A percentile compares a stretch with the other conserved stretches of the same genome.
Evolutionary conservation across 2,113 vertebrate species (phyloP).

Genomic region (Myanophis thanlyinensis): DNA sequence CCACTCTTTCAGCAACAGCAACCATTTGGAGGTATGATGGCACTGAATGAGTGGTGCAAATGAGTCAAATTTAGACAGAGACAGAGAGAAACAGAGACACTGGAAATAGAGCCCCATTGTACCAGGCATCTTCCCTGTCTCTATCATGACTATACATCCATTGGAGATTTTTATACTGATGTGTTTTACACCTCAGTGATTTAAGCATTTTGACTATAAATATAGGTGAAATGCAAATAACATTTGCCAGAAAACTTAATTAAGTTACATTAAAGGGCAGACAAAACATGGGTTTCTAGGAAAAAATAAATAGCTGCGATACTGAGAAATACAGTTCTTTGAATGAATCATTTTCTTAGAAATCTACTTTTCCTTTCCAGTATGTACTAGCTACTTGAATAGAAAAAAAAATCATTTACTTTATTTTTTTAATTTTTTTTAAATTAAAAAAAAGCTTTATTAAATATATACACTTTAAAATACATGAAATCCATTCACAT

Average conservation of each 20-base stretch:
- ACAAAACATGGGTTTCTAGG: conserved; percentile 49
- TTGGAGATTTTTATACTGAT: too few species aligned
- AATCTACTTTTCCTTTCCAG: conserved; percentile 46
- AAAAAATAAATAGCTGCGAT: conserved; percentile 31
- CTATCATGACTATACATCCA: not conserved
- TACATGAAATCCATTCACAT: too few species aligned
- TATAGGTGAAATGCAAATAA: not conserved
- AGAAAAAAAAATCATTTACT: conserved; percentile 32
- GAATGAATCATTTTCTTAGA: conserved; percentile 7
- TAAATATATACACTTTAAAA: too few species aligned
- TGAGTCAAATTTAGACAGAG: too few species aligned
- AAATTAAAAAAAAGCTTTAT: too few species aligned
- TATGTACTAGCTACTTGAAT: not conserved
- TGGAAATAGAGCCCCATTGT: not conserved
- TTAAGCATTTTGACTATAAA: not conserved
- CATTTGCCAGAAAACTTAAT: conserved; percentile 55
- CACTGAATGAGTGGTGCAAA: not conserved
- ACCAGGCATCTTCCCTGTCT: not conserved
- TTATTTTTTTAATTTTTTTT: too few species aligned
- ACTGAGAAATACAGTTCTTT: not conserved
- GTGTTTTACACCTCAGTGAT: not conserved
- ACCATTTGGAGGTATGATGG: not conserved
- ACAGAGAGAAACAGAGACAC: not conserved
- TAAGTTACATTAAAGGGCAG: conserved; percentile 45
- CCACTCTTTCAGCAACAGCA: not conserved